Evolutionary conservation across 2,797 vertebrate genomes (phyloP).

Genomic region (Perodicticus potto): DNA sequence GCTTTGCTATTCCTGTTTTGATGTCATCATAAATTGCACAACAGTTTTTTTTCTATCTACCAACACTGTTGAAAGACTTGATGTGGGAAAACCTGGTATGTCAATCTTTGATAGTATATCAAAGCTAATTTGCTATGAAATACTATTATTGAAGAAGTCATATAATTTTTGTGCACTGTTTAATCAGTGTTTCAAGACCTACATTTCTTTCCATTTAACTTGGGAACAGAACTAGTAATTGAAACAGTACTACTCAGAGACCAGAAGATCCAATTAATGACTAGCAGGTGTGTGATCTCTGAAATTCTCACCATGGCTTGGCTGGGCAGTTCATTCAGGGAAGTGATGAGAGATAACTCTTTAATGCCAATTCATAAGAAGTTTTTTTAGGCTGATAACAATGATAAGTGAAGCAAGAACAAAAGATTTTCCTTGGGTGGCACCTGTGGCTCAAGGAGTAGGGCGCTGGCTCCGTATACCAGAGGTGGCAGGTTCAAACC

Average conservation of each 20-base stretch:
- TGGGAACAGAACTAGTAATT: slow-evolving; percentile 4
- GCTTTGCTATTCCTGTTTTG: not conserved
- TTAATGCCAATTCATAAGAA: not conserved
- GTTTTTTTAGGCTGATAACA: not conserved
- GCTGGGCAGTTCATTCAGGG: not conserved
- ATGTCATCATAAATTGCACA: not conserved
- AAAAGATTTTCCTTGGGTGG: not conserved
- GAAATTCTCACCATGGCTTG: slow-evolving; percentile 6
- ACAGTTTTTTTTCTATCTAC: not conserved
- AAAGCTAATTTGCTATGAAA: not conserved
- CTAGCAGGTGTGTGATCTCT: not conserved
- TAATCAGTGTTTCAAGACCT: not conserved
- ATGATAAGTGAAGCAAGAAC: not conserved
- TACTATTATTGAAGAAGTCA: not conserved
- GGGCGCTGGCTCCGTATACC: too few relatives aligned
- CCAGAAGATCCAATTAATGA: not conserved
- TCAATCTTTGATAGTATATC: not conserved
- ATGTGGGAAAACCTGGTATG: not conserved
- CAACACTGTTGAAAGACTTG: not conserved
- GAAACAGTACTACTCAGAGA: not conserved
- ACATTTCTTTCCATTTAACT: slow-evolving; percentile 42
- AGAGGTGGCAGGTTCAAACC: too few relatives aligned
- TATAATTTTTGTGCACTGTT: not conserved
- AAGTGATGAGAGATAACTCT: not conserved
- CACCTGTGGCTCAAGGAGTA: too few relatives aligned